These are phyloP conservation scores for Notamacropus eugenii DNA, from an alignment of 2,797 vertebrate species.

Conservation along the genomic window DNA sequence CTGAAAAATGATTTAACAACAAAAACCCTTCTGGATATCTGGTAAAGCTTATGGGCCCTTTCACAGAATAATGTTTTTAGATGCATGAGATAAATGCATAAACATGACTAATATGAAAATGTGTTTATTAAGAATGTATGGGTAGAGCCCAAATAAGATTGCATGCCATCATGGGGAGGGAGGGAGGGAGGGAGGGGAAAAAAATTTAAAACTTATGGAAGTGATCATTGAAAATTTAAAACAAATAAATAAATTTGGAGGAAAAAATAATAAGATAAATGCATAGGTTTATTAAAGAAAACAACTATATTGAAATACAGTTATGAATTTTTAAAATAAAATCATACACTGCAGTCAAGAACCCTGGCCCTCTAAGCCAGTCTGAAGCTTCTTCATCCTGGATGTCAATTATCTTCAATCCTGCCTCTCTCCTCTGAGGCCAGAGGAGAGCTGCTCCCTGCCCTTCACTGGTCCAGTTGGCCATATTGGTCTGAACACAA, in stretches of 20 bases:
- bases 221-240: too few relatives aligned
- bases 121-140: too few relatives aligned
- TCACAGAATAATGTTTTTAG: background rate
- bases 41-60: background rate
- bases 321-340: background rate
- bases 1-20: background rate
- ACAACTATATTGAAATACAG: background rate
- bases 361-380: background rate
- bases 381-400: background rate
- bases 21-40: background rate
- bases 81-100: background rate
- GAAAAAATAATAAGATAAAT: background rate
- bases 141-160: too few relatives aligned
- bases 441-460: background rate
- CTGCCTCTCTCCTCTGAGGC: background rate
- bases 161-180: too few relatives aligned
- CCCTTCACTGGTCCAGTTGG: background rate
- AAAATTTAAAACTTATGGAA: too few relatives aligned
- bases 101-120: too few relatives aligned
- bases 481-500: background rate
- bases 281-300: background rate
- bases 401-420: background rate
- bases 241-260: too few relatives aligned
- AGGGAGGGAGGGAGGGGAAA: too few relatives aligned
- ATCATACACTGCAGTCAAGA: background rate